Evolutionary conservation across 2,113 vertebrate genomes (phyloP).

Genomic region (Myotis lucifugus): DNA sequence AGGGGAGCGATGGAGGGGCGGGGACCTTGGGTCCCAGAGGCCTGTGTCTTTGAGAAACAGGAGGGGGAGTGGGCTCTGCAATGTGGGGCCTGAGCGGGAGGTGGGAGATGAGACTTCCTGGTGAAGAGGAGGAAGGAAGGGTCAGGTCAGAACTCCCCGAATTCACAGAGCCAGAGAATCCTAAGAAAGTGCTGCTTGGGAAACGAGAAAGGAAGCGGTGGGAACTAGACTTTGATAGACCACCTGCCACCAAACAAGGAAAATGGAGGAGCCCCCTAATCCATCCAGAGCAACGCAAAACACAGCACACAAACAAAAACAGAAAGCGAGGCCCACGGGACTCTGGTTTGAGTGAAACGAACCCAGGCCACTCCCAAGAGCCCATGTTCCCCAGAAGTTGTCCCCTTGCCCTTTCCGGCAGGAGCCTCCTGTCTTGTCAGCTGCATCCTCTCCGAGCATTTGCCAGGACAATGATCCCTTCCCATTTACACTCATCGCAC

Average conservation of each 20-base stretch:
- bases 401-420: too few relatives aligned
- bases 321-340: too few relatives aligned
- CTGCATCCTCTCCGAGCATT: neutral
- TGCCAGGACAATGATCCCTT: neutral
- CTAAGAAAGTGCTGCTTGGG: neutral
- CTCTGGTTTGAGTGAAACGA: too few relatives aligned
- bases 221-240: neutral
- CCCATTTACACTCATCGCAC: neutral
- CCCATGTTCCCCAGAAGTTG: too few relatives aligned
- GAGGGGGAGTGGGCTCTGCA: neutral
- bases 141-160: neutral
- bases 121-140: neutral
- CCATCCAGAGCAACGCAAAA: too few relatives aligned
- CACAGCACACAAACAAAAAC: too few relatives aligned
- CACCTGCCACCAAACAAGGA: too few relatives aligned
- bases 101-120: neutral
- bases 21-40: neutral
- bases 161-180: neutral
- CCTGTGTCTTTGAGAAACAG: conserved; percentile 39
- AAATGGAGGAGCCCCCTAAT: too few relatives aligned
- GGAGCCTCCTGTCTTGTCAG: neutral
- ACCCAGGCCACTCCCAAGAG: too few relatives aligned
- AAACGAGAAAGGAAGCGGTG: rapidly evolving
- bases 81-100: neutral
- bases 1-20: neutral